Evolutionary conservation across 2,113 vertebrate species (phyloP).

Genomic region (Nyctibius bracteatus): DNA sequence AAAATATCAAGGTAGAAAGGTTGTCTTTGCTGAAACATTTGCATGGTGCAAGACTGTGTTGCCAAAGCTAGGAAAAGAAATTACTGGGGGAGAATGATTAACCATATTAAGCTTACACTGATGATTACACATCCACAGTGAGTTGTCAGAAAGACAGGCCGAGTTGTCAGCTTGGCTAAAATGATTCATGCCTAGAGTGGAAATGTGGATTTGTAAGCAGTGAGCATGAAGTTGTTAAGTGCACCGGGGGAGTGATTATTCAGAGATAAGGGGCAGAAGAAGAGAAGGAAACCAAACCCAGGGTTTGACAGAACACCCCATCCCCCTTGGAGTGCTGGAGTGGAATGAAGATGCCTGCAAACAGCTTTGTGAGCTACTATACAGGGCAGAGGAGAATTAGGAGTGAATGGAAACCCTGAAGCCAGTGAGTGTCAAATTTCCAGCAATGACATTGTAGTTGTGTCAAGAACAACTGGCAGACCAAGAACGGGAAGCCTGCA

Average conservation of each 20-base stretch:
- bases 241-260: neutral
- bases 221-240: neutral
- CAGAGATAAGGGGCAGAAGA: neutral
- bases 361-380: neutral
- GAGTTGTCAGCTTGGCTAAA: neutral
- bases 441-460: neutral
- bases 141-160: neutral
- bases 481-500: neutral
- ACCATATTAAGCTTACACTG: neutral
- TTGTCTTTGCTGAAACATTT: neutral
- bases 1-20: neutral
- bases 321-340: neutral
- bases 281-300: neutral
- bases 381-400: neutral
- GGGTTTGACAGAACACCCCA: neutral
- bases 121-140: neutral
- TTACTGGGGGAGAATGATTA: neutral
- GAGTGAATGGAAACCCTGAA: neutral
- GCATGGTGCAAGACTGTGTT: neutral
- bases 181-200: neutral
- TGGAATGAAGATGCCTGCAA: neutral
- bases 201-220: neutral
- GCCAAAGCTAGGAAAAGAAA: neutral
- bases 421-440: neutral
- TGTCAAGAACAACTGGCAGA: neutral